Conservation (phyloP, 2,888 invertebrate species). For the Caenorhabditis becei region DNA sequence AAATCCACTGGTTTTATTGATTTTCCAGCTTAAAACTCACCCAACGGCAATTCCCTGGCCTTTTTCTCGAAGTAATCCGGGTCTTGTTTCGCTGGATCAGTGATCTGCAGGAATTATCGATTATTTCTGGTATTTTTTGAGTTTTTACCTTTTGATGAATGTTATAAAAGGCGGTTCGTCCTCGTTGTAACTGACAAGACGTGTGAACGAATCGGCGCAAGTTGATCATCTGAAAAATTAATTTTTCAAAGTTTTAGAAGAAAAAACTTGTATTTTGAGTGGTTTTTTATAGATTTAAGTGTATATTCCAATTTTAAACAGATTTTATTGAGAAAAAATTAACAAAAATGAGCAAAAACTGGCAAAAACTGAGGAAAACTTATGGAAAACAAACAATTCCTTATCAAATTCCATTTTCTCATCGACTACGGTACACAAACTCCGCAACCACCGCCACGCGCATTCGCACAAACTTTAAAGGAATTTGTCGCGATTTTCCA, state of each 20-base stretch:
- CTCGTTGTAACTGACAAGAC: slow-evolving; percentile 45
- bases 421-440: slow-evolving; percentile 2
- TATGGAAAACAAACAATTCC: neutral
- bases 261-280: neutral
- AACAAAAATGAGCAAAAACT: slow-evolving; percentile 4
- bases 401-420: neutral
- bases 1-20: neutral
- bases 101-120: slow-evolving; percentile 63
- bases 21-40: slow-evolving; percentile 52
- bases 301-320: no score
- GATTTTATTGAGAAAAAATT: neutral
- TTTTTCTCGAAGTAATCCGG: slow-evolving; percentile 79
- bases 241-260: neutral
- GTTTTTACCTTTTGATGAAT: slow-evolving; percentile 75
- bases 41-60: slow-evolving; percentile 76
- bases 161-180: slow-evolving; percentile 73
- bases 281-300: neutral
- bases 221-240: slow-evolving; percentile 42
- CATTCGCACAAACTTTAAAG: slow-evolving; percentile 2
- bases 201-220: slow-evolving; percentile 54
- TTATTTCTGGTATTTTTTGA: neutral
- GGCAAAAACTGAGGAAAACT: neutral
- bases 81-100: slow-evolving; percentile 78
- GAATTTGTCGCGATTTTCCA: neutral
- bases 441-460: slow-evolving; percentile 40